Evolutionary conservation across 2,113 vertebrate species (phyloP), one percentile per base, ranked within the genome.

Genomic region (Corythoichthys haematopterus): DNA sequence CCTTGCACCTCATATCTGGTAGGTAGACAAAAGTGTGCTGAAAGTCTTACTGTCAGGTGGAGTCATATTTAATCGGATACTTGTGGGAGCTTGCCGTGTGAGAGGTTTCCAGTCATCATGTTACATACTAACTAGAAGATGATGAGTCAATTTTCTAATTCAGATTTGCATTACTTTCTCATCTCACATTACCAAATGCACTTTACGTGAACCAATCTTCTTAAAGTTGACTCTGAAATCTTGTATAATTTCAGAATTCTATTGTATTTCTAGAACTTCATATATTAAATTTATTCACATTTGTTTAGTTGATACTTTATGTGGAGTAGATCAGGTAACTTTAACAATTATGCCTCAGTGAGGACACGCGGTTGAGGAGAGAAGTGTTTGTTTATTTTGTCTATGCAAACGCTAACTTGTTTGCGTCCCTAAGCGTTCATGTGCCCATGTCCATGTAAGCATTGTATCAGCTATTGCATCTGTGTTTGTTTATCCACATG

Each of bases 81-180:
- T 72, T 75, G 80, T 88, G 84, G 80, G 81, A 88, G 53, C 65
- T 81, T 64, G 57, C 50, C 64, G 35, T 68, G 67, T 72, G 16
- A 71, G 71, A 70, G 55, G 64, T 38, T 71, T 77, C 68, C 74
- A 55, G 73, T 81, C 6, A 76, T 89, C 74, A 40, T 46, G 65
- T 87, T 86, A 85, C 81, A 50, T 60, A 33, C 53, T 58, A 14
- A 69, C 64, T 52, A 50, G 7, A 68, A 38, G 56, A 74, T 69
- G 36, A 64, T 75, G 65, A 79, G 28, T 73, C 75, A 78, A 75
- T 60, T 15, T 71, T 72, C 64, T 57, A 2, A 58, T 50, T 6
- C 6, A 68, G 65, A 35, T 73, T 82, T 67, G 64, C 67, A 58
- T 80, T 73, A 67, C 66, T 10, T 50, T 47, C 48, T 62, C 55